A percentile compares a stretch with the other conserved stretches of the same genome.
Evolutionary conservation across 2,888 invertebrate genomes (phyloP).

Genomic region (Ptilodon capucinus): DNA sequence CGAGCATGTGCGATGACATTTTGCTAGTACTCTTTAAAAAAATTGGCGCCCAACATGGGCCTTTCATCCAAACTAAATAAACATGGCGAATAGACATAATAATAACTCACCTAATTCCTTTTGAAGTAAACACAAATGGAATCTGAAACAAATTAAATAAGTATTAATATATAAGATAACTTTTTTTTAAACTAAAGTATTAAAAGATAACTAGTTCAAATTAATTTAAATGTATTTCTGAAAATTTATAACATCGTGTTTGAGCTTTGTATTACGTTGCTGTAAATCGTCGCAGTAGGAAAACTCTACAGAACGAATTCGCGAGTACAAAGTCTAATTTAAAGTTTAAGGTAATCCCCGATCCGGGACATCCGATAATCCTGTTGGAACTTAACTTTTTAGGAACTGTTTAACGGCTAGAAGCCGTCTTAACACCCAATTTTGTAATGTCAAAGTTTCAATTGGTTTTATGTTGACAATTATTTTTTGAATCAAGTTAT

Average conservation of each 20-base stretch:
- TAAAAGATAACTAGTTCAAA: no score
- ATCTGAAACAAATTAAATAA: not conserved
- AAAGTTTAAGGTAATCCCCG: slow-evolving; percentile 1
- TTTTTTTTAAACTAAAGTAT: no score
- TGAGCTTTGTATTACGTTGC: not conserved
- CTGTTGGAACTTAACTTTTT: not conserved
- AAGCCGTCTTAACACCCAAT: not conserved
- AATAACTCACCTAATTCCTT: not conserved
- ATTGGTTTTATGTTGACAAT: no score
- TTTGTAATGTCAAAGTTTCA: no score
- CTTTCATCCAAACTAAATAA: not conserved
- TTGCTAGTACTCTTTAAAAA: not conserved
- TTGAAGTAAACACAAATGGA: not conserved
- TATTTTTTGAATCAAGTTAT: no score
- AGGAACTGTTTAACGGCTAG: not conserved
- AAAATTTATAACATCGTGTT: not conserved
- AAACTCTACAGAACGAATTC: not conserved
- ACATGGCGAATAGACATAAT: not conserved
- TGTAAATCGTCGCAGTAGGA: not conserved
- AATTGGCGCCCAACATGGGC: not conserved
- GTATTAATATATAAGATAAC: not conserved
- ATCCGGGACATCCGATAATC: not conserved
- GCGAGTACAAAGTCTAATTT: slow-evolving; percentile 1
- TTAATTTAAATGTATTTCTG: not conserved
- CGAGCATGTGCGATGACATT: not conserved